Conservation (phyloP, 2,797 vertebrate species). For the Characodon lateralis region DNA sequence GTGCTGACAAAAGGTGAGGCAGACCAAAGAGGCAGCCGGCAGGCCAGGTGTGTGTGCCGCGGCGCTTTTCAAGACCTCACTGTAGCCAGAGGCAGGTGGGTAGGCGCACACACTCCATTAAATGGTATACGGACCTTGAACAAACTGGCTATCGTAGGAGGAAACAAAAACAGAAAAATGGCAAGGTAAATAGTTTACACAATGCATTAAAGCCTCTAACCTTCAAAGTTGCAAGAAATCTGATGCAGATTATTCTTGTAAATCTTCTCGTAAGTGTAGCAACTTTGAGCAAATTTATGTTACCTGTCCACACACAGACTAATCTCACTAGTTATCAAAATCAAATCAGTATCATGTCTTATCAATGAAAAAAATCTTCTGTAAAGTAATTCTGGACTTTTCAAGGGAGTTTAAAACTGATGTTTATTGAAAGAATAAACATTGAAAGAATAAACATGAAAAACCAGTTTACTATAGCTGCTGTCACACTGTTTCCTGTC, state of each 20-base stretch:
- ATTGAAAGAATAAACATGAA: too few relatives aligned
- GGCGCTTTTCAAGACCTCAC: constrained; percentile 79
- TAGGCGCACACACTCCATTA: constrained; percentile 47
- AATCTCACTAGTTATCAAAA: not conserved
- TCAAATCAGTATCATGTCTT: not conserved
- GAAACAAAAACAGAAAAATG: constrained; percentile 1
- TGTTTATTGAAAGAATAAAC: too few relatives aligned
- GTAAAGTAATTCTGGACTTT: not conserved
- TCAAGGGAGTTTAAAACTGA: too few relatives aligned
- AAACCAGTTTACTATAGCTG: too few relatives aligned
- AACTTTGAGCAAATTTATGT: not conserved
- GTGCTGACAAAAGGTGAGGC: constrained; percentile 84
- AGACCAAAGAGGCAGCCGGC: constrained; percentile 83
- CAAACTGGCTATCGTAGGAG: constrained; percentile 36
- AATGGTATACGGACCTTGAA: constrained; percentile 66
- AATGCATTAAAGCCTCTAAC: constrained; percentile 27
- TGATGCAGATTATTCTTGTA: constrained; percentile 1
- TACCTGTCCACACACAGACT: not conserved
- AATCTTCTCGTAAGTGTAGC: not conserved
- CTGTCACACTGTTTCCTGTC: too few relatives aligned
- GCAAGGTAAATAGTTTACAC: constrained; percentile 18
- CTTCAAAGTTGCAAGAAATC: constrained; percentile 7
- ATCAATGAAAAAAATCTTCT: not conserved
- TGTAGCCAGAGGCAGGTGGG: constrained; percentile 56
- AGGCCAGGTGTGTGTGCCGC: constrained; percentile 81